Base-by-base conservation (phyloP, 2,113 vertebrate species). In the Chionodraco myersi region DNA sequence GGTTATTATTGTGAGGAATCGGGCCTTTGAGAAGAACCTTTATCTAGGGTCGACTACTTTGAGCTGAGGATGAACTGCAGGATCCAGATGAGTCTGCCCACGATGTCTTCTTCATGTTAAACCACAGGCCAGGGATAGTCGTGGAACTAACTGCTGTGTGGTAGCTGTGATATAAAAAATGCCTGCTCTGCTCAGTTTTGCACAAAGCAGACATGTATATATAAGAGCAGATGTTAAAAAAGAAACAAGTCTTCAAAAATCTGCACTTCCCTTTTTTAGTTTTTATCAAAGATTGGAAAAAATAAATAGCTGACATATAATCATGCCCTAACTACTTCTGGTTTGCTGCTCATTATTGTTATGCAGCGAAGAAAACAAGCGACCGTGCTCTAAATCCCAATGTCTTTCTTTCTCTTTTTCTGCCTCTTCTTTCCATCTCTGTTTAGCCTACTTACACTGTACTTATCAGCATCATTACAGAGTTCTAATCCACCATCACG, bases 301-400 rank as follows among this genome's bases (percentile, higher is more conserved):
- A 62, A 49, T 56, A 71, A 6, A 48, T 34, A 14, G 30, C 69
- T 77, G 75, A 80, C 66, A 78, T 74, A 72, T 78, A 69, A 86
- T 74, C 75, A 73, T 78, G 64, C 51, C 79, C 72, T 85, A 77
- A 85, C 78, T 80, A 77, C 47, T 89, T 86, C 69, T 82, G 65
- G 44, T 86, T 75, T 80, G 77, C 64, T 41, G 62, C 84, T 90
- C 79, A 89, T 88, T 87, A 87, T 90, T 90, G 86, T 84, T 82
- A 76, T 57, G 69, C 75, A 57, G 70, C 18, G 48, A 60, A 18
- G 36, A 23, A 80, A 87, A 90, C 76, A 79, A 85, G 48, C 60
- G 47, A 71, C 3, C 2, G n/a, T 78, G 86, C 54, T 65, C 26
- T 60, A 84, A 82, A 61, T 64, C 16, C 62, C 14, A 49, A 21